Conservation (phyloP, 1,140 invertebrate genomes). For the Meloidogyne hapla region DNA sequence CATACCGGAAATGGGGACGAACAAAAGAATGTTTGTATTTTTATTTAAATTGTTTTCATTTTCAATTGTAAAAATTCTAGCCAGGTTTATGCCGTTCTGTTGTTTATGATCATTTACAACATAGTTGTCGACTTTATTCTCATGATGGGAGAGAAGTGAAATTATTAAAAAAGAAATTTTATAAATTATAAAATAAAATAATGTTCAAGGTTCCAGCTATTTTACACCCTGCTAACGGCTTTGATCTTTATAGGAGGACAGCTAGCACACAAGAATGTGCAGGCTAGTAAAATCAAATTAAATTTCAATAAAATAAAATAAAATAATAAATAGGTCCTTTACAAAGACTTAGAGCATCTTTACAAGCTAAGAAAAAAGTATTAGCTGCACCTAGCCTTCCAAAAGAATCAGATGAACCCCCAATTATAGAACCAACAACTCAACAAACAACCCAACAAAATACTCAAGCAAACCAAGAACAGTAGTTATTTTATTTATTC, state of each 20-base stretch:
- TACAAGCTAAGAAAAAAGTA: constrained; percentile 23
- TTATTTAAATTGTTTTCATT: neutral
- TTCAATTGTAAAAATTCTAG: neutral
- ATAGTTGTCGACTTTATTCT: constrained; percentile 43
- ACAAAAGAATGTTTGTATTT: constrained; percentile 6
- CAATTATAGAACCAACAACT: neutral
- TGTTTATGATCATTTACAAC: constrained; percentile 40
- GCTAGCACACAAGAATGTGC: constrained; percentile 31
- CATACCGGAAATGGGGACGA: constrained; percentile 25
- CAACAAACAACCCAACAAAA: too few species aligned
- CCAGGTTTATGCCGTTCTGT: constrained; percentile 25
- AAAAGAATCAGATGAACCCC: neutral
- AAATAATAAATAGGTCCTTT: constrained; percentile 14
- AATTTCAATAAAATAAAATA: neutral
- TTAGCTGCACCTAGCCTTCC: constrained; percentile 10
- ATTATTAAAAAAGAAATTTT: neutral
- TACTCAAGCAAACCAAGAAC: too few species aligned
- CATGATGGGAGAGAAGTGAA: constrained; percentile 38
- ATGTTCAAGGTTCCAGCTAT: constrained; percentile 12
- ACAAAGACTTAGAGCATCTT: constrained; percentile 16
- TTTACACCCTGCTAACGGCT: constrained; percentile 32
- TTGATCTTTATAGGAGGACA: constrained; percentile 26
- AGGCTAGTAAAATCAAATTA: constrained; percentile 6
- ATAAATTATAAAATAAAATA: too few species aligned
- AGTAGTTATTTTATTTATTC: too few species aligned